Evolutionary conservation across 2,888 invertebrate genomes (phyloP).

Genomic region (Amphiduros pacificus): DNA sequence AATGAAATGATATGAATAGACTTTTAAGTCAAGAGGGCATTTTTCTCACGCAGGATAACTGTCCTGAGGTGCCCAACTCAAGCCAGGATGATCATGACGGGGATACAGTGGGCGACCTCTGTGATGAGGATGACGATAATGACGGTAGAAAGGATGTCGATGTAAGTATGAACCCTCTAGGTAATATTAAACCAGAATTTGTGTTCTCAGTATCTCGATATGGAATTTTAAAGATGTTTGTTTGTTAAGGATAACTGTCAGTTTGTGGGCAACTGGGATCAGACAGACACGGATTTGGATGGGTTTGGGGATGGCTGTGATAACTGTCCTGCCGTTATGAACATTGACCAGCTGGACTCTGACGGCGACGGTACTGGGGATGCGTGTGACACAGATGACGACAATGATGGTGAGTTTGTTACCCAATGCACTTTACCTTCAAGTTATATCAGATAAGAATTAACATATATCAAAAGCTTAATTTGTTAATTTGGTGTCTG

Average conservation of each 20-base stretch:
- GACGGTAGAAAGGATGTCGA: constrained; percentile 43
- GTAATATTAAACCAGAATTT: no score
- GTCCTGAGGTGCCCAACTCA: constrained; percentile 79
- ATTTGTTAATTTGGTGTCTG: no score
- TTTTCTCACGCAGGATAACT: constrained; percentile 85
- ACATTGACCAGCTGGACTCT: constrained; percentile 71
- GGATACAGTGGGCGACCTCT: constrained; percentile 38
- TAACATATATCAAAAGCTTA: no score
- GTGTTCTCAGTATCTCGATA: no score
- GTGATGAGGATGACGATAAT: constrained; percentile 50
- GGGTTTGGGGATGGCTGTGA: constrained; percentile 82
- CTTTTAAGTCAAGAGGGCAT: no score
- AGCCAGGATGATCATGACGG: constrained; percentile 65
- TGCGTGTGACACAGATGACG: constrained; percentile 68
- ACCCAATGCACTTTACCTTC: no score
- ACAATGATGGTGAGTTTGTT: constrained; percentile 35
- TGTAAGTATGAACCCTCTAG: constrained; percentile 34
- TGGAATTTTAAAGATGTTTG: no score
- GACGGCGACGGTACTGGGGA: constrained; percentile 81
- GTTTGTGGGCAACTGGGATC: constrained; percentile 79
- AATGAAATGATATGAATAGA: no score
- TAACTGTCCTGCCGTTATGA: constrained; percentile 70
- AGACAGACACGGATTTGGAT: constrained; percentile 83
- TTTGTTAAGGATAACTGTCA: constrained; percentile 89
- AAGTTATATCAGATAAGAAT: no score